Evolutionary conservation across 2,888 invertebrate species (phyloP).

Genomic region (Buathra laborator): DNA sequence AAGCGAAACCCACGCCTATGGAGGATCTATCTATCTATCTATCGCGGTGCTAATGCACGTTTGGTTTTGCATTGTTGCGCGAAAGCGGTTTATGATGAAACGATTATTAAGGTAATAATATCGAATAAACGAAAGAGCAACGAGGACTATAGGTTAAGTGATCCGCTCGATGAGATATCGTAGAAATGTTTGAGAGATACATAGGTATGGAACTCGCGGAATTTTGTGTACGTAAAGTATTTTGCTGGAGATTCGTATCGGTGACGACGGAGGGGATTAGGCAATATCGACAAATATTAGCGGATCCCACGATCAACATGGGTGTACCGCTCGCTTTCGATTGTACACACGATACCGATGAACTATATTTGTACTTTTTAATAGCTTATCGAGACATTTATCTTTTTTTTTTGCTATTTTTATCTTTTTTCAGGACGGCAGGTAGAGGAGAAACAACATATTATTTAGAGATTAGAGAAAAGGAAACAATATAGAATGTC

Average conservation of each 20-base stretch:
- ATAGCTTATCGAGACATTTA: not conserved
- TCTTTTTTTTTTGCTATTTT: not conserved
- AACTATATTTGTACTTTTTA: not conserved
- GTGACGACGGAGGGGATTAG: slow-evolving; percentile 1
- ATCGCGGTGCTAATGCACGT: slow-evolving; percentile 14
- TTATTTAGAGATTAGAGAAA: too few species aligned
- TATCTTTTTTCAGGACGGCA: not conserved
- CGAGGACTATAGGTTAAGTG: not conserved
- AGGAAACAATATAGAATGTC: too few species aligned
- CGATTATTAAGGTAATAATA: slow-evolving; percentile 25
- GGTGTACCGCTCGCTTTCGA: not conserved
- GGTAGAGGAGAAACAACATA: not conserved
- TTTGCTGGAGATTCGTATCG: not conserved
- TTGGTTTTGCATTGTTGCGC: slow-evolving; percentile 47
- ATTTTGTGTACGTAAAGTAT: not conserved
- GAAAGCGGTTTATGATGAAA: not conserved
- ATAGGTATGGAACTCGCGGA: not conserved
- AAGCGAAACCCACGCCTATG: slow-evolving; percentile 51
- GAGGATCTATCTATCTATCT: not conserved
- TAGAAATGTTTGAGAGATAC: not conserved
- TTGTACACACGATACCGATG: not conserved
- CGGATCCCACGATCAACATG: slow-evolving; percentile 30
- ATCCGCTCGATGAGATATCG: not conserved
- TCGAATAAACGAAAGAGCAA: slow-evolving; percentile 21
- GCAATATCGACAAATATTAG: slow-evolving; percentile 34